Evolutionary conservation across 2,113 vertebrate genomes (phyloP).

Genomic region (Tyrannus savana): DNA sequence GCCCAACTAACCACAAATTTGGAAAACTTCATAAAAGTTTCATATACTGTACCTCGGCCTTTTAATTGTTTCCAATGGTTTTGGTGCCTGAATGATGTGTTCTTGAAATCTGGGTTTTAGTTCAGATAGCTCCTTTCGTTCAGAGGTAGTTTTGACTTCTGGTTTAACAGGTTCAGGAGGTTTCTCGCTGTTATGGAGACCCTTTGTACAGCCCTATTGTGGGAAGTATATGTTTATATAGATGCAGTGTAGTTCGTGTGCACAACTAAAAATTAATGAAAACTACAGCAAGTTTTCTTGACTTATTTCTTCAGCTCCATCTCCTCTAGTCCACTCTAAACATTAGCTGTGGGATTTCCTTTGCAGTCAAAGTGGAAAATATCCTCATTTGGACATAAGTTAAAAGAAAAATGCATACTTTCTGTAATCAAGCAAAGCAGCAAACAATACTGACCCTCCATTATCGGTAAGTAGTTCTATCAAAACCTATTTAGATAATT

Average conservation of each 20-base stretch:
- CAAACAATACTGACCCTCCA: not conserved
- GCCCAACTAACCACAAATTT: not conserved
- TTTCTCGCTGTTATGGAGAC: conserved; percentile 93
- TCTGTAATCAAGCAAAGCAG: not conserved
- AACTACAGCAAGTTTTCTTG: not conserved
- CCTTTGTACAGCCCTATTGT: conserved; percentile 92
- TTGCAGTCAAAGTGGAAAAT: not conserved
- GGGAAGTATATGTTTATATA: not conserved
- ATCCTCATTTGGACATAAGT: not conserved
- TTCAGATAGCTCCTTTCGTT: conserved; percentile 83
- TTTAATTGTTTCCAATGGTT: conserved; percentile 88
- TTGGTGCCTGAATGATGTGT: conserved; percentile 91
- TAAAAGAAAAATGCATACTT: not conserved
- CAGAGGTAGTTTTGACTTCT: conserved; percentile 87
- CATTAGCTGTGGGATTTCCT: too few species aligned
- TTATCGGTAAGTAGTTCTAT: not conserved
- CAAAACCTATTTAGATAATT: not conserved
- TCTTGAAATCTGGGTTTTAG: conserved; percentile 90
- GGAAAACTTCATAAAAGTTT: not conserved
- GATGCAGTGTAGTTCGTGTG: not conserved
- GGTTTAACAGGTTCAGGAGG: conserved; percentile 94
- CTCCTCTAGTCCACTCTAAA: not conserved
- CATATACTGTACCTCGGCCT: conserved; percentile 85
- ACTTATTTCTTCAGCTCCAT: not conserved
- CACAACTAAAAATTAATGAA: not conserved